Evolutionary conservation across 1,140 invertebrate genomes (phyloP), one percentile per base, ranked within the genome.

Genomic region (Cherax destructor): DNA sequence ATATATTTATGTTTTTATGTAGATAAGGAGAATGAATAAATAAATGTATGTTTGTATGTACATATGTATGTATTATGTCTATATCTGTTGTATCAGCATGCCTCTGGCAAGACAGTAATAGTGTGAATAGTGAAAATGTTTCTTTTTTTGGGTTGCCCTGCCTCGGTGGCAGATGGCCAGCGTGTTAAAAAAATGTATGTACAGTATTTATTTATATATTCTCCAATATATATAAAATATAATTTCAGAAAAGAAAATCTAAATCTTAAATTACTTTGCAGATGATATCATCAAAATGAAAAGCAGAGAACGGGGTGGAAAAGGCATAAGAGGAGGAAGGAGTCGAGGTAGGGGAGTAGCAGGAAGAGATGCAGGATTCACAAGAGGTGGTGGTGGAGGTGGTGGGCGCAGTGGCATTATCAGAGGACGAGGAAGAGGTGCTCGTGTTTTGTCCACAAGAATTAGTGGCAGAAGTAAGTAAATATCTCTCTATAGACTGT

Each of bases 221-320:
- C n/a, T n/a, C n/a, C n/a, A n/a, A n/a, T n/a, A n/a, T n/a, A n/a
- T n/a, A n/a, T n/a, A 65, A 65, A 16, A 65, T 18, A 65, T 18
- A 4, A 21, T 4, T 65, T 18, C 61, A 65, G 69, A 72, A 7
- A 72, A 30, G 6, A 24, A n/a, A n/a, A 72, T 24, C n/a, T 30
- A 24, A 24, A 7, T 24, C 4, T 72, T 30, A 21, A 72, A 4
- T 69, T 16, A 72, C 69, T 72, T 72, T 72, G 11, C 69, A 72
- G 69, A 72, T 72, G 69, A 72, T 30, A 72, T 72, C 18, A 72
- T 72, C 69, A 72, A 72, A 72, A 72, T 72, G 69, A 72, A 72
- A 18, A n/a, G 4, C 6, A 72, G 69, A 24, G 69, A n/a, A 24
- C 69, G 69, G 5, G 69, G 69, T 72, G 18, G 69, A 5, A 72